phyloP scores from a whole-genome alignment of 2,113 vertebrate genomes.

The Indicator indicator region DNA sequence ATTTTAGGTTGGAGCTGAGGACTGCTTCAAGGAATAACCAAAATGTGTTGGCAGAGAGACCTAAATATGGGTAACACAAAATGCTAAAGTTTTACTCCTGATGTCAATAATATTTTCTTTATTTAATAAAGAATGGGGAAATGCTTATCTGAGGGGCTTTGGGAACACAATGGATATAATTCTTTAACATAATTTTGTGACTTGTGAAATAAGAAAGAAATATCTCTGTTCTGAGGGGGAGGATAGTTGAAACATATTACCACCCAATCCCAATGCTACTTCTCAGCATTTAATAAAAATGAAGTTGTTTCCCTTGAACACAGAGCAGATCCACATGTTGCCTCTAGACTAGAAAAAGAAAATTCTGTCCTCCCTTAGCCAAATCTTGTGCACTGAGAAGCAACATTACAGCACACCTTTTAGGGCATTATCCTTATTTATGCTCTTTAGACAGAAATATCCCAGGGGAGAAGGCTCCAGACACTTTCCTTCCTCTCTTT shows the following conservation, averaged over 20 bases:
- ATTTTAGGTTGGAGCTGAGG: not conserved
- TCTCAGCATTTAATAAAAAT: not conserved
- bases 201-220: not conserved
- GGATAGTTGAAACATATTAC: not conserved
- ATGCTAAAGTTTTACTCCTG: not conserved
- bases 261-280: not conserved
- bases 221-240: not conserved
- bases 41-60: not conserved
- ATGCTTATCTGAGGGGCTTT: not conserved
- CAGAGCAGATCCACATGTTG: not conserved
- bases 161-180: not conserved
- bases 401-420: not conserved
- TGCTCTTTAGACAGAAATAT: slow-evolving; percentile 38
- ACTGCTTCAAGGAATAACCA: not conserved
- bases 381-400: not conserved
- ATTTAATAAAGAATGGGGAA: not conserved
- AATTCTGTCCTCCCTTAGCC: not conserved
- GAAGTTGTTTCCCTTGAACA: not conserved
- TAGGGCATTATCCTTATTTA: slow-evolving; percentile 23
- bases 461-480: slow-evolving; percentile 52
- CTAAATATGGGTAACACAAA: not conserved
- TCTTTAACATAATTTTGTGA: not conserved
- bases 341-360: not conserved
- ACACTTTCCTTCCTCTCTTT: slow-evolving; percentile 66
- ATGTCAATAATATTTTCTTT: not conserved